Evolutionary conservation across 2,888 invertebrate species (phyloP), one percentile per base, ranked within the genome.

Genomic region (Zygogramma bicolorata): DNA sequence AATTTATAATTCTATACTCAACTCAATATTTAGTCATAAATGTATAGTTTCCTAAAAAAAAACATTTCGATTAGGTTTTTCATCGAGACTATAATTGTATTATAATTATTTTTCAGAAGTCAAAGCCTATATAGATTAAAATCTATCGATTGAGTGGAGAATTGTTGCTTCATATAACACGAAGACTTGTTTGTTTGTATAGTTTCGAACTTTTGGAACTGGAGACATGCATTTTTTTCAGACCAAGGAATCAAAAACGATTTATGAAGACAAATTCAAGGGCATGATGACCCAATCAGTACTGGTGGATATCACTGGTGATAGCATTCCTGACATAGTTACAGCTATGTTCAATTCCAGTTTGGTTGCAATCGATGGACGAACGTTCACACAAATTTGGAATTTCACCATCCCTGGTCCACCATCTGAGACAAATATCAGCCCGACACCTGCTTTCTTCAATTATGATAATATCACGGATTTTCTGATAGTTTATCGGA

Each of bases 401-500:
- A 93, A 93, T 78, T 92, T 90, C 77, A 90, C 91, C 0, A 89
- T 93, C 73, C 90, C 92, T 0, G 76, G 78, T 8, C 68, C 61
- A 13, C 85, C 88, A 81, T 90, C 93, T 5, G 93, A 94, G 86
- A 91, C 93, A 10, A 92, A 93, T 80, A 93, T 94, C 80, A 91
- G 93, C 62, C 94, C 95, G 46, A 92, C 93, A 10, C 93, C 94
- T 1, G 95, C 93, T 0, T 94, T 91, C 85, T 95, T 92, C 81
- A 93, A 95, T 84, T 90, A 91, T 77, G 95, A 95, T 81, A 89
- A 92, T 77, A 86, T 93, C 5, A 94, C 94, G 0, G 95, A 95
- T 85, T 93, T 95, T 82, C 89, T 95, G 87, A 89, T 95, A 0
- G 93, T 94, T 79, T 94, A 87, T 70, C 84, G 86, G 81, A 85